A percentile compares a stretch with the other conserved stretches of the same genome.
phyloP scores from a whole-genome alignment of 2,888 invertebrate genomes.

The Trilocha varians region DNA sequence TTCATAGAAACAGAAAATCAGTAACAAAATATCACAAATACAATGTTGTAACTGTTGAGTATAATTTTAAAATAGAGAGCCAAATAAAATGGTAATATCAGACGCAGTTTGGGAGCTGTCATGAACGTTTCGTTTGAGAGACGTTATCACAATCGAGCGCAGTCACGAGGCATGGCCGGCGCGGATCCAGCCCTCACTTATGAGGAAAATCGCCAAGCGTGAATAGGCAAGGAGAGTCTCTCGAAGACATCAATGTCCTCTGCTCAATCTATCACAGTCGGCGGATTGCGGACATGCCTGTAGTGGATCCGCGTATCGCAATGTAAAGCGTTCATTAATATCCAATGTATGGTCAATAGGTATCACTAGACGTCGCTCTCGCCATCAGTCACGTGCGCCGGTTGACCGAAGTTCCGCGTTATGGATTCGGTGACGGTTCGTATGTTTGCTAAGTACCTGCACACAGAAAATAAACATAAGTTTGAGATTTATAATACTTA shows the following conservation, averaged over 20 bases:
- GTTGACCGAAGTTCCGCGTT: conserved; percentile 82
- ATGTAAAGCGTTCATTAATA: conserved; percentile 15
- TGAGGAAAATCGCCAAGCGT: too few species aligned
- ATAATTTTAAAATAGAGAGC: conserved; percentile 46
- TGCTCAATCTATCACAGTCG: too few species aligned
- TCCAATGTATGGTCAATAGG: conserved; percentile 22
- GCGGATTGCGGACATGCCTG: too few species aligned
- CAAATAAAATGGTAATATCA: conserved; percentile 22
- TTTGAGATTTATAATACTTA: too few species aligned
- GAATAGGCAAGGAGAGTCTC: too few species aligned
- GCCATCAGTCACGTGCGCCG: conserved; percentile 76
- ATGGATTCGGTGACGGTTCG: conserved; percentile 84
- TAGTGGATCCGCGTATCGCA: too few species aligned
- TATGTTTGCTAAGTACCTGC: conserved; percentile 80
- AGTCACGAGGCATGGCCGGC: conserved; percentile 10
- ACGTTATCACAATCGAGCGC: conserved; percentile 43
- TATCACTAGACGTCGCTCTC: conserved; percentile 76
- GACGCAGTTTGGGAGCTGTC: conserved; percentile 31
- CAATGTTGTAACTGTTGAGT: conserved; percentile 47
- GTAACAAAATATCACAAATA: conserved; percentile 4
- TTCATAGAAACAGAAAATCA: conserved; percentile 2
- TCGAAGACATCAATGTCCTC: too few species aligned
- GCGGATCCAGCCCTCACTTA: too few species aligned
- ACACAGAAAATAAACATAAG: too few species aligned
- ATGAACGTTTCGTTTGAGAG: conserved; percentile 30